Evolutionary conservation across 2,113 vertebrate species (phyloP).

Genomic region (Phodopus roborovskii): DNA sequence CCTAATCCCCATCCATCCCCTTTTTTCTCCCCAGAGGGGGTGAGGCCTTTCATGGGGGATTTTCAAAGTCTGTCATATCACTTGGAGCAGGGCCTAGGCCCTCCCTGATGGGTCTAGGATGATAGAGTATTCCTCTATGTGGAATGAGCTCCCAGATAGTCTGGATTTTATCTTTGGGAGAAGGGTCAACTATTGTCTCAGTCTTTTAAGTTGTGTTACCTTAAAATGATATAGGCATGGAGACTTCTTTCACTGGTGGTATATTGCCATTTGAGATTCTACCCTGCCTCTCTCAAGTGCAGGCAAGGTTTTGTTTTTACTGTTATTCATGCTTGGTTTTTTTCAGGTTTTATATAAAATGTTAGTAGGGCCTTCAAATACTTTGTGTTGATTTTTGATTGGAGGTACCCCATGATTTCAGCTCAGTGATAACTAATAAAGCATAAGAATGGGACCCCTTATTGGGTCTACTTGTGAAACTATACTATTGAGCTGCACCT

Average conservation of each 20-base stretch:
- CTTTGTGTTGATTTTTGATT: no score
- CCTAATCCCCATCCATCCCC: no score
- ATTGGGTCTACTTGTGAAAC: not conserved
- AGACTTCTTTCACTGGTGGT: not conserved
- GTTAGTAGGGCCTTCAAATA: not conserved
- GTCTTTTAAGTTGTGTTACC: not conserved
- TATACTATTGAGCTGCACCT: no score
- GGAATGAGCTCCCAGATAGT: not conserved
- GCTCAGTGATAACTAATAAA: not conserved
- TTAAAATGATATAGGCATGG: not conserved
- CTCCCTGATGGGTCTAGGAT: no score
- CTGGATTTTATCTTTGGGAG: not conserved
- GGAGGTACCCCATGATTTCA: not conserved
- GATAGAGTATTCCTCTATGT: no score
- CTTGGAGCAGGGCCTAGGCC: no score
- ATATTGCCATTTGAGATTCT: not conserved
- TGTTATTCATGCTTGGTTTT: not conserved
- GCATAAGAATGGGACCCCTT: not conserved
- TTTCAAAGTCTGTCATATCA: no score
- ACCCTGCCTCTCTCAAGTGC: not conserved
- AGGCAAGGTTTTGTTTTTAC: not conserved
- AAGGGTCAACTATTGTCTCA: not conserved
- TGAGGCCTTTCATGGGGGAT: no score
- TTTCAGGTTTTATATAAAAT: no score
- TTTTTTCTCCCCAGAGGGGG: no score